Base-by-base conservation (phyloP, 92 coral and sea anemone genomes). In the Palythoa grandiflora region DNA sequence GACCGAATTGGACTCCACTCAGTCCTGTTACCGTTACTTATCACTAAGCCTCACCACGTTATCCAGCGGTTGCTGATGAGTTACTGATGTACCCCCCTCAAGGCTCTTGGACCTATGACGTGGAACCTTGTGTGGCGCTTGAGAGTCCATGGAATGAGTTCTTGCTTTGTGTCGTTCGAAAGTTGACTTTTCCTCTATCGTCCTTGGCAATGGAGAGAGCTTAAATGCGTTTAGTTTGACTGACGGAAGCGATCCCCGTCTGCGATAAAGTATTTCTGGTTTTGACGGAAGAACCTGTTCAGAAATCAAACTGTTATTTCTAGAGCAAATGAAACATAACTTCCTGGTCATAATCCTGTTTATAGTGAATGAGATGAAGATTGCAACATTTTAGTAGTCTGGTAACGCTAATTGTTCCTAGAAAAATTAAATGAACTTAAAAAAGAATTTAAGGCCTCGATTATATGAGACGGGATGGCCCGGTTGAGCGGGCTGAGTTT, bases 31-130 rank as follows among this genome's bases (percentile, higher is more conserved):
- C 28, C 28, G 0, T 28, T 28, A 28, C 0, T 28, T 28, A 28
- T 28, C 28, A 28, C 55, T 19, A 36, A 65, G 13, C 71, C 71
- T 65, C 71, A 75, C 79, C 79, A 44, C 3, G 59, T 75, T 9
- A 11, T 61, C 73, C 9, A 38, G 84, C 17, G 60, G 73, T 36
- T 59, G 73, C 7, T 38, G 71, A 3, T 61, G 36, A 9, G 84
- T 59, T 57, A 37, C 84, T 19, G 60, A 65, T 9, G 73, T 1
- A 44, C 84, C 73, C 16, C 65, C 65, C 16, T 59, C 65, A 15
- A 59, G 65, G 17, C 65, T 59, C 20, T 59, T 59, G 65, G 84
- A 79, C 35, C 84, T 79, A 55, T 79, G 73, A 9, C 84, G 84
- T 36, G 84, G 72, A 13, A 61, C 52, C 72, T 17, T 79, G 17